Percentiles rank a stretch among this genome's conserved stretches.
Evolutionary conservation across 1,140 invertebrate species (phyloP).

Genomic region (Drosophila malerkotliana): DNA sequence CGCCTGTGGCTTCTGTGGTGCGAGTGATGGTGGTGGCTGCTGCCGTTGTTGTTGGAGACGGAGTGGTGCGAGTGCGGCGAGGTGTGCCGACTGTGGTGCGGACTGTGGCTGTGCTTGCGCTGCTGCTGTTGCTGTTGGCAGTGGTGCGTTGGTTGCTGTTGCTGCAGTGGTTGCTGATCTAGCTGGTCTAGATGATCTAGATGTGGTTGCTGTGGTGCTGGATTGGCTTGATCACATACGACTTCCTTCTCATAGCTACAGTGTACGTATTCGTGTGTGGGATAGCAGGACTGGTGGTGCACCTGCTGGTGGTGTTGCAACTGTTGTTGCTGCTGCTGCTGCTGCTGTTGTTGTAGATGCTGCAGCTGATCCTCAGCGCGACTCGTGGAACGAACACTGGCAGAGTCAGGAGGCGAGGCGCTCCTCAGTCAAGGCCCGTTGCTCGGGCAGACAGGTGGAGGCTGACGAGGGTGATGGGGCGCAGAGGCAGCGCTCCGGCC

Average conservation of each 20-base stretch:
- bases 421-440: slow-evolving; percentile 84
- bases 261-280: slow-evolving; percentile 81
- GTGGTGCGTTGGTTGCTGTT: slow-evolving; percentile 32
- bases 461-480: slow-evolving; percentile 84
- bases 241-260: slow-evolving; percentile 83
- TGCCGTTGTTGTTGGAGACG: slow-evolving; percentile 3
- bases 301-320: slow-evolving; percentile 48
- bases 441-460: slow-evolving; percentile 84
- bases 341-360: slow-evolving; percentile 49
- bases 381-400: slow-evolving; percentile 80
- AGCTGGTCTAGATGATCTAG: slow-evolving; percentile 3
- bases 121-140: slow-evolving; percentile 34
- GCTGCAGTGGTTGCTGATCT: slow-evolving; percentile 6
- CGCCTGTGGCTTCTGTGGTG: slow-evolving; percentile 65
- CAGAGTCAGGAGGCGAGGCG: slow-evolving; percentile 83
- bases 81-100: slow-evolving; percentile 70
- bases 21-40: slow-evolving; percentile 27
- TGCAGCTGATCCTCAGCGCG: slow-evolving; percentile 67
- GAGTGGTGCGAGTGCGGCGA: slow-evolving; percentile 61
- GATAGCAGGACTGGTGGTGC: slow-evolving; percentile 50
- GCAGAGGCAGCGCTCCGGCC: slow-evolving; percentile 84
- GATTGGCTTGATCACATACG: slow-evolving; percentile 79
- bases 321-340: slow-evolving; percentile 47
- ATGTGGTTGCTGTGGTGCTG: slow-evolving; percentile 31
- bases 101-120: slow-evolving; percentile 73